Evolutionary conservation across 2,797 vertebrate genomes (phyloP), one percentile per base, ranked within the genome.

Genomic region (Manis pentadactyla): DNA sequence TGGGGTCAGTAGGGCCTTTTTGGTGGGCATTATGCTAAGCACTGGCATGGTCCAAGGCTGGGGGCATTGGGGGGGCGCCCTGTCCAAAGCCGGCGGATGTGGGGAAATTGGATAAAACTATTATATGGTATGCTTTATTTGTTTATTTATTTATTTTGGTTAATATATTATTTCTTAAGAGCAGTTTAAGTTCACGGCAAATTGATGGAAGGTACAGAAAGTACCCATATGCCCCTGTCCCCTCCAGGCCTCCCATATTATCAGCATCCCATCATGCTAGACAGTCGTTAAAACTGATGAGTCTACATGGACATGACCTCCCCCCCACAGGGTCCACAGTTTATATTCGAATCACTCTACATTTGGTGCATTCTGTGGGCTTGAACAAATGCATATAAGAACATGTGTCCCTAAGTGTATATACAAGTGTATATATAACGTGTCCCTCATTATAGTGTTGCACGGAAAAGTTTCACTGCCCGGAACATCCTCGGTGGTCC

Each of bases 271-370:
- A 25, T 12, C 21, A 49, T 8, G 15, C 18, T 3, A 2, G 59
- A 7, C 39, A 12, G 25, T 17, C 64, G 13, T 64, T 25, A 25
- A 12, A 49, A 5, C 9, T 31, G n/a, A 10, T 15, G 61, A 34
- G 4, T 12, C 42, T 64, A n/a, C 42, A 0, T 0, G 8, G 81
- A 51, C 61, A 25, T 1, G 0, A 23, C 5, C 1, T 10, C 42
- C 2, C 11, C 31, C 10, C 42, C 31, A n/a, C 81, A 51, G 64
- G 34, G 21, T 10, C 21, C 21, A 2, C 18, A 17, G 19, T 23
- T n/a, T 34, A 34, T 3, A 23, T 12, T 11, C 25, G 14, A 37
- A 23, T 29, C 55, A 25, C 25, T 13, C 9, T 46, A 46, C 10
- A 11, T 46, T 3, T 42, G 37, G 37, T 19, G 0, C 18, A 42